phyloP scores from a whole-genome alignment of 2,797 vertebrate species.

The Typhlichthys eigenmanni region DNA sequence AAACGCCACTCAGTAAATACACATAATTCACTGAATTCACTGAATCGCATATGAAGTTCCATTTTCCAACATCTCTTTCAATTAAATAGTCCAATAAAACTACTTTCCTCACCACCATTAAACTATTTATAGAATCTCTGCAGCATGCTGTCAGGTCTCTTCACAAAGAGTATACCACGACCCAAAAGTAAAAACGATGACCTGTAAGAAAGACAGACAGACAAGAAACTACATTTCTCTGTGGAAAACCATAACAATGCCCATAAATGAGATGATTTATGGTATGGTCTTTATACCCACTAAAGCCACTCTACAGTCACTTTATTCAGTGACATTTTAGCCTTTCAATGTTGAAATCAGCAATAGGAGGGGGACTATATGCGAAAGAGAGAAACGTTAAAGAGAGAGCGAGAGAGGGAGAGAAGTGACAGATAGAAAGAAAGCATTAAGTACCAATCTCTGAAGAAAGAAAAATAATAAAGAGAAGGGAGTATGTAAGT shows the following conservation, averaged over 20 bases:
- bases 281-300: not conserved
- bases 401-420: not conserved
- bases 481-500: not conserved
- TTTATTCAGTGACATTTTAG: slow-evolving; percentile 1
- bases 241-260: slow-evolving; percentile 1
- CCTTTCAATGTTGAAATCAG: not conserved
- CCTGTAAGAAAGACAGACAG: not conserved
- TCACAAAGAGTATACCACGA: not conserved
- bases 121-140: not conserved
- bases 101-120: not conserved
- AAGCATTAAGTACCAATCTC: not conserved
- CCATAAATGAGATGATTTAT: not conserved
- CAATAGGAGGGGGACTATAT: not conserved
- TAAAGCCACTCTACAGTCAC: not conserved
- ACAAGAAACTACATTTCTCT: slow-evolving; percentile 4
- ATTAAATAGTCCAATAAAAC: not conserved
- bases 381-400: not conserved
- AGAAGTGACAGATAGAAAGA: not conserved
- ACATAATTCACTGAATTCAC: not conserved
- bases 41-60: not conserved
- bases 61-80: not conserved
- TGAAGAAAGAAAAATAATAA: not conserved
- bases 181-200: not conserved
- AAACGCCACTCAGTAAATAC: not conserved
- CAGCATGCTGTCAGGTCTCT: not conserved